Percentiles rank a stretch among this genome's conserved stretches.
These are phyloP conservation scores for Lepus europaeus DNA, from an alignment of 2,113 vertebrate genomes.

Conservation along the genomic window DNA sequence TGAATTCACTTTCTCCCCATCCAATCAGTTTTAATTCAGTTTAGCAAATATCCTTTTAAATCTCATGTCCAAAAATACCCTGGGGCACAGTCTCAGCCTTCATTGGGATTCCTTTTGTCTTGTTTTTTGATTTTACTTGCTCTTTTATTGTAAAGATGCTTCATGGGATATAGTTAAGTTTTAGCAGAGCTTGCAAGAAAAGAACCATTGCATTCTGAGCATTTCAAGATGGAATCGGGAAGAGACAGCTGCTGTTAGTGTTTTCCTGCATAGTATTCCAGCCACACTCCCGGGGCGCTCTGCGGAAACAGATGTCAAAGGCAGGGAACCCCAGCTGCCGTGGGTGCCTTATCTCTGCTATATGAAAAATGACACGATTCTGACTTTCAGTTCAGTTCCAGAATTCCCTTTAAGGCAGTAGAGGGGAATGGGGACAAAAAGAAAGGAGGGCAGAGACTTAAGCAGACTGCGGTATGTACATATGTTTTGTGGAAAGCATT, in stretches of 20 bases:
- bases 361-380: background rate
- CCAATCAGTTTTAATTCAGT: slow-evolving; percentile 20
- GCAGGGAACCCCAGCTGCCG: background rate
- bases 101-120: background rate
- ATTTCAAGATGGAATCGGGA: background rate
- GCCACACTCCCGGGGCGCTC: background rate
- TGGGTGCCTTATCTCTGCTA: background rate
- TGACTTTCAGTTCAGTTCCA: background rate
- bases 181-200: background rate
- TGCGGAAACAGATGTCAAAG: background rate
- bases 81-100: background rate
- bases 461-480: background rate
- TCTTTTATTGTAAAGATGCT: background rate
- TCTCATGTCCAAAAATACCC: background rate
- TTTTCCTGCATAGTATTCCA: background rate
- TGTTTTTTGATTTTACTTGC: background rate
- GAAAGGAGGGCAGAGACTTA: background rate
- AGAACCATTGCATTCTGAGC: background rate
- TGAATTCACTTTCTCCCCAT: background rate
- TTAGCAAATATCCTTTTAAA: background rate
- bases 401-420: background rate
- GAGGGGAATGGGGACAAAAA: background rate
- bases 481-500: background rate
- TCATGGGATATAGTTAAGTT: background rate
- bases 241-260: background rate